Conservation (phyloP, 2,888 invertebrate genomes). For the Drosophila niveifrons region DNA sequence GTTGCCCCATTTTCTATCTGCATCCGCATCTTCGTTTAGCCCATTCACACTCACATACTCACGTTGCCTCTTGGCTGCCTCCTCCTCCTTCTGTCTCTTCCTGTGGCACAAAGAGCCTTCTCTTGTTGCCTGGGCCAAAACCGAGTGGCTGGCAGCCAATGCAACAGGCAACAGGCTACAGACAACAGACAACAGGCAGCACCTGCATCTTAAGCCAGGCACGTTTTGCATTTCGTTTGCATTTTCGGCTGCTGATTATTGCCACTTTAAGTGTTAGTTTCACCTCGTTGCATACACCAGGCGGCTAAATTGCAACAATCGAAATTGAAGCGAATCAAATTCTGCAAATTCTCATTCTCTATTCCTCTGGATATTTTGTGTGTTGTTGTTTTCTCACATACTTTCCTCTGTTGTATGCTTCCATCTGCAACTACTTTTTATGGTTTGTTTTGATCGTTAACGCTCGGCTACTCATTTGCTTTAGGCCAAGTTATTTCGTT, state of each 20-base stretch:
- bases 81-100: constrained; percentile 22
- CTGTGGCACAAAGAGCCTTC: constrained; percentile 47
- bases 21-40: constrained; percentile 55
- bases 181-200: constrained; percentile 31
- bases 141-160: not conserved
- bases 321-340: constrained; percentile 53
- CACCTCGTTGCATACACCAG: constrained; percentile 22
- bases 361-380: not conserved
- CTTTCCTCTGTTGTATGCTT: constrained; percentile 2
- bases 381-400: not conserved
- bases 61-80: constrained; percentile 12
- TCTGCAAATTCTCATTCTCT: not conserved
- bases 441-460: constrained; percentile 51
- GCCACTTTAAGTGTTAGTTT: constrained; percentile 67
- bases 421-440: constrained; percentile 40
- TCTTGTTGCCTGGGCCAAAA: constrained; percentile 31
- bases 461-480: constrained; percentile 30
- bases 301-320: constrained; percentile 52
- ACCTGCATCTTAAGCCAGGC: constrained; percentile 58
- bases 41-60: constrained; percentile 45
- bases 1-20: constrained; percentile 24
- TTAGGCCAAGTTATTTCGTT: constrained; percentile 36
- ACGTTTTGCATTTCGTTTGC: constrained; percentile 76
- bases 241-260: constrained; percentile 72
- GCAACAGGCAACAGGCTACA: not conserved